Base-by-base conservation (phyloP, 2,888 invertebrate genomes). In the Rhamnusium bicolor region DNA sequence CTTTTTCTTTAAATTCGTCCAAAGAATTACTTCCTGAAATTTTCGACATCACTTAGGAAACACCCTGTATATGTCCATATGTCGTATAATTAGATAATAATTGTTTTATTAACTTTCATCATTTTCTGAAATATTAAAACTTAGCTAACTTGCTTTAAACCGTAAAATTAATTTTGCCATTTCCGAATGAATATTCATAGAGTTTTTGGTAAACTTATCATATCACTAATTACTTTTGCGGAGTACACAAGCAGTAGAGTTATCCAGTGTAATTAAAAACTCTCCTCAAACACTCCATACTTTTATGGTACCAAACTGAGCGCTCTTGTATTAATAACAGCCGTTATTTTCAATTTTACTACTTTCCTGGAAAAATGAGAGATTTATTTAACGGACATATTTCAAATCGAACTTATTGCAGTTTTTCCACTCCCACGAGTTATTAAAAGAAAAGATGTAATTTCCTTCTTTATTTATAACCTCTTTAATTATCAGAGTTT, bases 341-440 rank as follows among this genome's bases (percentile, higher is more conserved):
- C 54, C 2, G 24, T 54, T 24, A 54, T 54, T 54, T 54, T 54
- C 54, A 54, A 27, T 54, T 54, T 54, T 54, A 54, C 54, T 27
- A n/a, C 54, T 7, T 54, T 16, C 18, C 7, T 14, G 54, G 12
- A 3, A 3, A 53, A 53, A 10, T 53, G n/a, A 21, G 21, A 21
- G 53, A 53, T 53, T 18, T 53, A 53, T 53, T 16, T 19, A 32
- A 32, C 32, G 0, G 32, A 2, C 10, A 10, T 12, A 10, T 32
- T 32, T 32, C 32, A 10, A 10, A 32, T 12, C 2, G 10, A 32
- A 32, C 10, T 8, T 10, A 32, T 40, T 40, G n/a, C n/a, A n/a
- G 2, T 40, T 32, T 32, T 40, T 40, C n/a, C n/a, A 40, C 40
- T 40, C n/a, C 40, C 4, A 14, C 12, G 40, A 40, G n/a, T 40